Evolutionary conservation across 2,888 invertebrate species (phyloP), one percentile per base, ranked within the genome.

Genomic region (Yponomeuta cagnagella): DNA sequence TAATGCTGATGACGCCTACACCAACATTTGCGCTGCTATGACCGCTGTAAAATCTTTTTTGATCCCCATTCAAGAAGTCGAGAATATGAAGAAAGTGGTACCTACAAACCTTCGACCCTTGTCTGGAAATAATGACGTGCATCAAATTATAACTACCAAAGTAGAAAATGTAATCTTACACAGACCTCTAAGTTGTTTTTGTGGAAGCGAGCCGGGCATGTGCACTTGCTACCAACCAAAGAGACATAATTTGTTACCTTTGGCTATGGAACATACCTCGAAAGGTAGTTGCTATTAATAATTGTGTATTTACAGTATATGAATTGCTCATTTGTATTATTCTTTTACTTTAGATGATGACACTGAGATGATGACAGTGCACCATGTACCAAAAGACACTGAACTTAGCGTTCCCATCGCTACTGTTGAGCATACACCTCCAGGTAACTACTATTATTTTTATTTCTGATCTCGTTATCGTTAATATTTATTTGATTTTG

Each of bases 111-210:
- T 63, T 6, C 63, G 23, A 63, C 63, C 73, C 58, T 71, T 75
- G 8, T 72, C 73, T 68, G 74, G 72, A 58, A 75, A 73, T 43
- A 71, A 74, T 71, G 72, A 75, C 73, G 70, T 74, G 64, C 74
- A 75, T 70, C 75, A 75, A 73, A 72, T 74, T 70, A 72, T 73
- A 63, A 73, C 73, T 30, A 63, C 48, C 63, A 33, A 66, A 58
- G 37, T 63, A 70, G 37, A 33, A 70, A 69, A 71, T 71, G 15
- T 63, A 48, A 68, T 71, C 48, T n/a, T 58, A 48, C 30, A 70
- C 67, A 52, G 71, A 70, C 67, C 69, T 48, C 43, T 70, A 33
- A 71, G 71, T 71, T 71, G 70, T 58, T 71, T 71, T 69, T 71
- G 71, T 58, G 71, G 71, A 64, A 69, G 64, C 58, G 33, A 58